Conservation (phyloP, 2,888 invertebrate species). For the Cantharis flavilabris region DNA sequence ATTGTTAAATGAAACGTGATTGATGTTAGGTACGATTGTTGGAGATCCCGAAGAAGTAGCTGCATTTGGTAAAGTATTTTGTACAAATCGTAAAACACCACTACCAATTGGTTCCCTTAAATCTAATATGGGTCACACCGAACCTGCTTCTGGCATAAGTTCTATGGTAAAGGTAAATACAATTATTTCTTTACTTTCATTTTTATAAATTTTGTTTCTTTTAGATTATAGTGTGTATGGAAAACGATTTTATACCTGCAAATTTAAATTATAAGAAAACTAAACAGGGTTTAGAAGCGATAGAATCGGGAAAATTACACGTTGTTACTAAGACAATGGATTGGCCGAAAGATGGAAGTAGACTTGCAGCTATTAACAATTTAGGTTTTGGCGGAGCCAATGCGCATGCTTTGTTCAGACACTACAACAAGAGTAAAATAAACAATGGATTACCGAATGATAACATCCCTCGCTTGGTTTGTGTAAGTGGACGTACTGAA, state of each 20-base stretch:
- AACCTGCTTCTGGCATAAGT: constrained; percentile 83
- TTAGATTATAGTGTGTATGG: constrained; percentile 71
- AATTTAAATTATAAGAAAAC: constrained; percentile 74
- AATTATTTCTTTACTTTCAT: neutral
- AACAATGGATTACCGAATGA: constrained; percentile 67
- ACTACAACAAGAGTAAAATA: constrained; percentile 62
- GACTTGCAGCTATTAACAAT: constrained; percentile 75
- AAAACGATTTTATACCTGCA: constrained; percentile 78
- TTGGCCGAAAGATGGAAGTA: constrained; percentile 61
- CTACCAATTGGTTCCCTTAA: constrained; percentile 89
- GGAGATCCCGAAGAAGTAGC: constrained; percentile 93
- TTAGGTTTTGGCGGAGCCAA: constrained; percentile 93
- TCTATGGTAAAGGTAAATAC: constrained; percentile 77
- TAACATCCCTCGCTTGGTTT: constrained; percentile 72
- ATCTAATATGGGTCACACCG: constrained; percentile 92
- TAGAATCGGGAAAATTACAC: constrained; percentile 65
- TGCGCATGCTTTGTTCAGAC: constrained; percentile 69
- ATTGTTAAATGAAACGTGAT: too few relatives aligned
- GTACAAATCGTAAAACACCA: constrained; percentile 73
- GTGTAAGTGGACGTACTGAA: constrained; percentile 77
- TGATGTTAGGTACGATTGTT: constrained; percentile 67
- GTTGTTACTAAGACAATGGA: constrained; percentile 75
- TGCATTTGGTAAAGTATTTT: constrained; percentile 80
- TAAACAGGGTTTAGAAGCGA: constrained; percentile 60
- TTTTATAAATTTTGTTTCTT: neutral